Evolutionary conservation across 1,140 invertebrate genomes (phyloP), one percentile per base, ranked within the genome.

Genomic region (Drosophila busckii): DNA sequence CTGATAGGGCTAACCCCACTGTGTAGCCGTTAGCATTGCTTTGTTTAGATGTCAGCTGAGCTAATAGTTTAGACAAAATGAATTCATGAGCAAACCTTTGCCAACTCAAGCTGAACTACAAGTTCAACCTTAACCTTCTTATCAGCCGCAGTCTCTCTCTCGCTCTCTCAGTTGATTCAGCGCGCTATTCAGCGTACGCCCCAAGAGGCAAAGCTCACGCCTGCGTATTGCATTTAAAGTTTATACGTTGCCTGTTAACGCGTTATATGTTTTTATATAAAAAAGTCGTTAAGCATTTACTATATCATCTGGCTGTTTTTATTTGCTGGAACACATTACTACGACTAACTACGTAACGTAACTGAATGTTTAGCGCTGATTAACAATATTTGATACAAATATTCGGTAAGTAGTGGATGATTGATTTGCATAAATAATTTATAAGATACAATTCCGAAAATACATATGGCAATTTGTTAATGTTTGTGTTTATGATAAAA

Each of bases 331-430:
- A 69, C 55, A 70, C 68, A 82, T 55, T 55, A 58, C 59, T 73
- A 69, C 41, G 66, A 83, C 69, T 80, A 80, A 53, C 71, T 63
- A 53, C 50, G 75, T 49, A 52, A n/a, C n/a, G n/a, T n/a, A n/a
- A n/a, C n/a, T n/a, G n/a, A n/a, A 70, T 82, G 65, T 35, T 70
- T 48, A 40, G 52, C 54, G 64, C 54, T 48, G 60, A 49, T 64
- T 56, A 32, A 54, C 46, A 83, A 83, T 54, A 83, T 83, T 83
- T 83, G 76, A 83, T 83, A 83, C 76, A 83, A 83, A 83, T 35
- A 84, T 83, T 80, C 63, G 76, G 55, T 34, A 48, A 41, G n/a
- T n/a, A n/a, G n/a, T n/a, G n/a, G n/a, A n/a, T n/a, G n/a, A n/a
- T n/a, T 25, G 45, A 45, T 20, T 62, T 53, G 46, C 50, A 12